Evolutionary conservation across 2,888 invertebrate genomes (phyloP).

Genomic region (Sinotaia quadrata): DNA sequence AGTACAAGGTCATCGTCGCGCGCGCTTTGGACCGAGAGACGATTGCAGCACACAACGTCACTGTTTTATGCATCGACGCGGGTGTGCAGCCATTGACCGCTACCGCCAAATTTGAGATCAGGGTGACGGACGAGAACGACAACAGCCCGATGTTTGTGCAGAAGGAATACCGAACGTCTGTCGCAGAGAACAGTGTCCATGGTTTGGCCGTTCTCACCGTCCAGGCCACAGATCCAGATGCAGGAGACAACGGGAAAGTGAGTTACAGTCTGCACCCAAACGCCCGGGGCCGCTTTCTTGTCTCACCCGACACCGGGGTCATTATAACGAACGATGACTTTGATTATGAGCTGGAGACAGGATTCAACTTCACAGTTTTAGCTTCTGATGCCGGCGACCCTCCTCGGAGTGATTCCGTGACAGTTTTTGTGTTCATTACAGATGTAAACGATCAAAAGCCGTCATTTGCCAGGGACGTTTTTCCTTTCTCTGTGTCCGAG

Average conservation of each 20-base stretch:
- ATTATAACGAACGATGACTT: constrained; percentile 51
- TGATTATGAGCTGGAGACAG: constrained; percentile 51
- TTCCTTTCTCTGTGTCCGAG: constrained; percentile 52
- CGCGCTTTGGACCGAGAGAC: constrained; percentile 59
- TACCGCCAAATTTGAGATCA: constrained; percentile 52
- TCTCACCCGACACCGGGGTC: constrained; percentile 49
- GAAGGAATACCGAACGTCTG: constrained; percentile 43
- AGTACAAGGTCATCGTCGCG: constrained; percentile 62
- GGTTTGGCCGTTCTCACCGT: constrained; percentile 56
- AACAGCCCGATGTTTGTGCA: constrained; percentile 57
- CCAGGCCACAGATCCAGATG: constrained; percentile 56
- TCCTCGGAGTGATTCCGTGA: constrained; percentile 46
- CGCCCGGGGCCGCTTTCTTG: constrained; percentile 47
- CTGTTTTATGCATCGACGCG: constrained; percentile 61
- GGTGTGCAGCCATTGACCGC: constrained; percentile 58
- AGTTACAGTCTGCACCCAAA: constrained; percentile 51
- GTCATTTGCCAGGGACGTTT: constrained; percentile 47
- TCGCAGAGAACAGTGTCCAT: constrained; percentile 58
- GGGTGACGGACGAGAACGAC: constrained; percentile 67
- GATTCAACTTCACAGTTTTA: constrained; percentile 53
- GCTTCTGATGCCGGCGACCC: constrained; percentile 56
- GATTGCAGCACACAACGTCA: constrained; percentile 49
- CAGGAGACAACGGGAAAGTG: constrained; percentile 47
- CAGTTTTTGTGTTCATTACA: constrained; percentile 47
- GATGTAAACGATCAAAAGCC: constrained; percentile 62